Evolutionary conservation across 2,888 invertebrate species (phyloP).

Genomic region (Stegophylla sp.): DNA sequence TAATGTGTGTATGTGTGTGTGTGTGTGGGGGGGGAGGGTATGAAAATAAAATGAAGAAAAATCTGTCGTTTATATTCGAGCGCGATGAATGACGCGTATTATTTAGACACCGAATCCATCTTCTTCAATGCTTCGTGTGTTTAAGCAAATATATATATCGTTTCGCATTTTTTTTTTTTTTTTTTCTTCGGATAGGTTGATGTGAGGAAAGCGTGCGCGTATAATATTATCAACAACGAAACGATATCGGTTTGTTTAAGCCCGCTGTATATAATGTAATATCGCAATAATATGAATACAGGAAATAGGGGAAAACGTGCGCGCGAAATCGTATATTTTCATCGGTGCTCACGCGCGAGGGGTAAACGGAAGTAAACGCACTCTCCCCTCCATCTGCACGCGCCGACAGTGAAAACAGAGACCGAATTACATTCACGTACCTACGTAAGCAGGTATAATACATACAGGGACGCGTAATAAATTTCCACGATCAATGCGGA

Average conservation of each 20-base stretch:
- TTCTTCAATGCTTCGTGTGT: slow-evolving; percentile 20
- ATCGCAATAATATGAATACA: slow-evolving; percentile 35
- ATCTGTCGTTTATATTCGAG: slow-evolving; percentile 34
- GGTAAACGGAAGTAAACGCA: slow-evolving; percentile 30
- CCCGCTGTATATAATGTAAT: slow-evolving; percentile 13
- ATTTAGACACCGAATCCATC: slow-evolving; percentile 40
- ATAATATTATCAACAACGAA: too few relatives aligned
- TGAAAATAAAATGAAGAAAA: slow-evolving; percentile 1
- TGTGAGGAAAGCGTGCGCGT: too few relatives aligned
- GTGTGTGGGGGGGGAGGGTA: neutral
- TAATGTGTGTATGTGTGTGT: neutral
- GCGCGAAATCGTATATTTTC: slow-evolving; percentile 20
- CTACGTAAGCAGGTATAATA: too few relatives aligned
- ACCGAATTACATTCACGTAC: slow-evolving; percentile 21
- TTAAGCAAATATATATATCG: slow-evolving; percentile 7
- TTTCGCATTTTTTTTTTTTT: neutral
- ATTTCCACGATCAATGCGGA: neutral
- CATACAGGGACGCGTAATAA: too few relatives aligned
- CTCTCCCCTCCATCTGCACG: too few relatives aligned
- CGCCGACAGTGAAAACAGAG: slow-evolving; percentile 11
- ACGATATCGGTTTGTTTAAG: slow-evolving; percentile 42
- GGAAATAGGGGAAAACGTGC: slow-evolving; percentile 42
- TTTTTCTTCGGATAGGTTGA: too few relatives aligned
- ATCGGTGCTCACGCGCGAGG: too few relatives aligned
- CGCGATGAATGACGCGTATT: neutral